Percentiles rank a stretch among this genome's conserved stretches.
Conservation (phyloP, 2,113 vertebrate genomes). For the Ibidorhyncha struthersii region DNA sequence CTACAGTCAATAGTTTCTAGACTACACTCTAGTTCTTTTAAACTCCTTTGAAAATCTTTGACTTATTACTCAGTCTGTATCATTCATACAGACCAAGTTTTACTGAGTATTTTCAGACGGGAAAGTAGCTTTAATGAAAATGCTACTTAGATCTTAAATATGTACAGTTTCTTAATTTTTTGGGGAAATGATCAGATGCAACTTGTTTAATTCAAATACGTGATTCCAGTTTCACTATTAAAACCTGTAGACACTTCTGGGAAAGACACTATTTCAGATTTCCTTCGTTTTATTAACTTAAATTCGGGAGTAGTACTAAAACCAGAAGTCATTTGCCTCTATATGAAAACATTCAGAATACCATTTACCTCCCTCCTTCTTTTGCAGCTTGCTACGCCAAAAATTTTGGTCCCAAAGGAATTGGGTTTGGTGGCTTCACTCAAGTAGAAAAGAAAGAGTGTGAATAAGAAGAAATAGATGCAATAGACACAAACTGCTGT, state of each 20-base stretch:
- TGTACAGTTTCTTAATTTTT: background rate
- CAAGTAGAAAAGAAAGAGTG: constrained; percentile 83
- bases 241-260: background rate
- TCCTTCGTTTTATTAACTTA: background rate
- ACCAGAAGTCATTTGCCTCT: background rate
- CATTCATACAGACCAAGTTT: background rate
- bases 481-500: background rate
- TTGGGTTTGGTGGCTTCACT: constrained; percentile 90
- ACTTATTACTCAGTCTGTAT: background rate
- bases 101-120: background rate
- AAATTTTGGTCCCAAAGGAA: constrained; percentile 95
- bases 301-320: background rate
- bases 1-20: background rate
- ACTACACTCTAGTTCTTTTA: background rate
- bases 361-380: background rate
- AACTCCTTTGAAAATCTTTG: background rate
- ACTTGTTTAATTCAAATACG: background rate
- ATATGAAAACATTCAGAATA: background rate
- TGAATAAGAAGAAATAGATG: constrained; percentile 27
- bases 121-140: background rate
- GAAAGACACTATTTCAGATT: background rate
- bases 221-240: background rate
- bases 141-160: background rate
- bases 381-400: constrained; percentile 93
- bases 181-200: background rate